A percentile compares a stretch with the other conserved stretches of the same genome.
Evolutionary conservation across 37 sponge, comb jelly and placozoan genomes (phyloP).

Genomic region (Lycopodina hypogea): DNA sequence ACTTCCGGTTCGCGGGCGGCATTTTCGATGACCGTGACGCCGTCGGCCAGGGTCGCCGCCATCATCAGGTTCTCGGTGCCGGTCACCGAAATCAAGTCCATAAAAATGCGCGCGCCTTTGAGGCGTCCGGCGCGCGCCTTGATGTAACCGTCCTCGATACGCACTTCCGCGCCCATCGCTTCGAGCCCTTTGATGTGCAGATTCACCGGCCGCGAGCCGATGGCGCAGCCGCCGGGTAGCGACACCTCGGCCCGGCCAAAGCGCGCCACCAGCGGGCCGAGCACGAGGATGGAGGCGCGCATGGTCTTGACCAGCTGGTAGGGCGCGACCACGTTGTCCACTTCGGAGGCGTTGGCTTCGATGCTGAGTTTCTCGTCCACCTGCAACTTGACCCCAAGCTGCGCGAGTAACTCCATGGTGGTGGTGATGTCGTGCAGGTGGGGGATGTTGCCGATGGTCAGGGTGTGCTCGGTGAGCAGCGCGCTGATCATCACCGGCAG

Average conservation of each 20-base stretch:
- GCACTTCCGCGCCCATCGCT: neutral
- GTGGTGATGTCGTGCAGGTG: slow-evolving; percentile 5
- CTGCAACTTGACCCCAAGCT: neutral
- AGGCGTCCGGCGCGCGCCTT: neutral
- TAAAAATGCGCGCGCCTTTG: neutral
- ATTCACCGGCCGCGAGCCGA: slow-evolving; percentile 13
- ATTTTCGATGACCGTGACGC: neutral
- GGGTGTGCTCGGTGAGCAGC: neutral
- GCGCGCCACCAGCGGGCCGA: slow-evolving; percentile 5
- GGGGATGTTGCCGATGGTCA: neutral
- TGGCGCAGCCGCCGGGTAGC: slow-evolving; percentile 7
- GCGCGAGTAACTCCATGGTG: neutral
- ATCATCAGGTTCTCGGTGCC: slow-evolving; percentile 13
- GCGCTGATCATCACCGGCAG: neutral
- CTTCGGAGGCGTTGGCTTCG: neutral
- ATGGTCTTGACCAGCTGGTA: neutral
- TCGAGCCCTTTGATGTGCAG: neutral
- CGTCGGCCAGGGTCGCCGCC: slow-evolving; percentile 11
- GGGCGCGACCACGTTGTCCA: neutral
- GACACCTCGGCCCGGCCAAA: neutral
- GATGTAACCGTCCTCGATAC: neutral
- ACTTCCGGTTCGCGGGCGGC: slow-evolving; percentile 11
- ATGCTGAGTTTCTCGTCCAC: neutral
- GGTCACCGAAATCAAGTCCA: neutral
- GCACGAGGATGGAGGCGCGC: slow-evolving; percentile 17